Conservation (phyloP, 2,113 vertebrate genomes). For the Marmota monax region DNA sequence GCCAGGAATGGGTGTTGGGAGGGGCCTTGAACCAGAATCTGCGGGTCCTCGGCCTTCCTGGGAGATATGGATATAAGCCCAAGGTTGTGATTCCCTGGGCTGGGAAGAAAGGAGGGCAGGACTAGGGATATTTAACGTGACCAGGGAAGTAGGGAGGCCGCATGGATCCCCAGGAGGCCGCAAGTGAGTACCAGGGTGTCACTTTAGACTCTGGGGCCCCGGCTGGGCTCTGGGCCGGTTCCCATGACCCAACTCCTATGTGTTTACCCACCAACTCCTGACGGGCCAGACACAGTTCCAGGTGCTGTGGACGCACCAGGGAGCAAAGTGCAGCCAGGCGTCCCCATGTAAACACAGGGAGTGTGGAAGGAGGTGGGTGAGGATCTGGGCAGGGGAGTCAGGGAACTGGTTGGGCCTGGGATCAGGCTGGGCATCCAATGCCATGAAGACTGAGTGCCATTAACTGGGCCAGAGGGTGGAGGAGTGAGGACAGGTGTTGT, state of each 20-base stretch:
- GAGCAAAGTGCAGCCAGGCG: background rate
- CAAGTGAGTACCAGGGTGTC: background rate
- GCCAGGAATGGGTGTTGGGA: background rate
- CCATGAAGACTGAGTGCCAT: background rate
- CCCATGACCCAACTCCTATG: background rate
- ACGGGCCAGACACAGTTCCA: background rate
- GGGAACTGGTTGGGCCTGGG: background rate
- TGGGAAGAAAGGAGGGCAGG: background rate
- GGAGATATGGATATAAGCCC: background rate
- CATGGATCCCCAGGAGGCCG: background rate
- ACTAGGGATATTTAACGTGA: background rate
- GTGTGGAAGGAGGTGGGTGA: no score
- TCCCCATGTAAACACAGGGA: background rate
- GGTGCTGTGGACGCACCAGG: background rate
- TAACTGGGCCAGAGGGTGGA: no score
- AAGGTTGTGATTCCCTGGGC: background rate
- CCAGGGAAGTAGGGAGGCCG: no score
- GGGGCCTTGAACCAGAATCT: background rate
- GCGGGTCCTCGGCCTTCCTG: background rate
- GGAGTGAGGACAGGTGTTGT: no score
- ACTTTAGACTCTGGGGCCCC: accelerated
- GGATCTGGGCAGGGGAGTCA: no score
- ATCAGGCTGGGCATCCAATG: background rate
- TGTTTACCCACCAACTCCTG: background rate
- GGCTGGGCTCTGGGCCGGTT: no score